These are phyloP conservation scores for Bathynomus jamesi DNA, from an alignment of 1,140 invertebrate species.

Conservation along the genomic window DNA sequence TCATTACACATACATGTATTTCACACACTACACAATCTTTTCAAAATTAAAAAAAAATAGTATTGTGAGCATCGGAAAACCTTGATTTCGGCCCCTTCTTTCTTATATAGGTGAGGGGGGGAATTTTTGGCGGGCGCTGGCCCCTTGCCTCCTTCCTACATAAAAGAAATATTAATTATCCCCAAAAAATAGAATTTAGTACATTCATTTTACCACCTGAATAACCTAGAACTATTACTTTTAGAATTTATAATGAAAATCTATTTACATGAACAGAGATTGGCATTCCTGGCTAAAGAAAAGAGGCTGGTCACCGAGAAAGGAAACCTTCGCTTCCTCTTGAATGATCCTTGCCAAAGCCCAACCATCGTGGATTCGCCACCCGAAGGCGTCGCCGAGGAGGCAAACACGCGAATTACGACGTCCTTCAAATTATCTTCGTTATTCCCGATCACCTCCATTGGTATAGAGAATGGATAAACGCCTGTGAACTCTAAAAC, in stretches of 20 bases:
- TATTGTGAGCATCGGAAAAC: too few relatives aligned
- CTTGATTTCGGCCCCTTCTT: too few relatives aligned
- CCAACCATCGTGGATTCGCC: slow-evolving; percentile 68
- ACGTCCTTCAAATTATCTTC: background rate
- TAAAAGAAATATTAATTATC: too few relatives aligned
- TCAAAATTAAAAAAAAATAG: too few relatives aligned
- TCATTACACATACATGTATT: too few relatives aligned
- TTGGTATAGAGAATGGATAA: background rate
- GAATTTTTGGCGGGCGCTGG: too few relatives aligned
- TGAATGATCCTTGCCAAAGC: slow-evolving; percentile 79
- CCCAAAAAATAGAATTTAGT: background rate
- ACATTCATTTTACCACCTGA: background rate
- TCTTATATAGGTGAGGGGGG: too few relatives aligned
- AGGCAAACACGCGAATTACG: slow-evolving; percentile 30
- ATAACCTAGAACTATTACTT: background rate
- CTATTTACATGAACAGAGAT: slow-evolving; percentile 47
- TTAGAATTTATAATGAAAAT: background rate
- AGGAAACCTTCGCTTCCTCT: slow-evolving; percentile 63
- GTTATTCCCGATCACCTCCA: background rate
- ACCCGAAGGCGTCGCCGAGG: slow-evolving; percentile 56
- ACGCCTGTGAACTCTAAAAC: background rate
- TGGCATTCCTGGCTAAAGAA: slow-evolving; percentile 53
- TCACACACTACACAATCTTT: too few relatives aligned
- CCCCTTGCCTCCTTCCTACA: too few relatives aligned
- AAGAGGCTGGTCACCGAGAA: slow-evolving; percentile 48